phyloP scores from a whole-genome alignment of 2,888 invertebrate genomes.

The Mythimna albipuncta region DNA sequence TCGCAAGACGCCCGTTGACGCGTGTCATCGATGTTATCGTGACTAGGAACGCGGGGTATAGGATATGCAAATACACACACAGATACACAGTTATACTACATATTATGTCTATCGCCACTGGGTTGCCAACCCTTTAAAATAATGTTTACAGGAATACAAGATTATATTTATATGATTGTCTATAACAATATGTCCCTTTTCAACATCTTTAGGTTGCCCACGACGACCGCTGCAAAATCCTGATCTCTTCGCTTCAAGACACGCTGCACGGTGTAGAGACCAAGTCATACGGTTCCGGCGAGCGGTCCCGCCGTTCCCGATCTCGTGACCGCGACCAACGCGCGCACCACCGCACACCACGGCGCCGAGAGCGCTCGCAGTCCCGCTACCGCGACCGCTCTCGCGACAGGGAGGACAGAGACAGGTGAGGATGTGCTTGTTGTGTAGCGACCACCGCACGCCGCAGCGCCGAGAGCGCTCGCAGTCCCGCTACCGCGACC shows the following conservation, averaged over 20 bases:
- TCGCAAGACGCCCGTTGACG: too few relatives aligned
- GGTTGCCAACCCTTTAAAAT: too few relatives aligned
- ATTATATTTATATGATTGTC: too few relatives aligned
- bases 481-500: too few relatives aligned
- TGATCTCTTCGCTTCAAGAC: slow-evolving; percentile 99
- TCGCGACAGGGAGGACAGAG: slow-evolving; percentile 85
- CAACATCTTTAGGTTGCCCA: slow-evolving; percentile 92
- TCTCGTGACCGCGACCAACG: slow-evolving; percentile 80
- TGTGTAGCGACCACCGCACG: too few relatives aligned
- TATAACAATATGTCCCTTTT: not conserved
- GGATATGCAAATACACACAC: too few relatives aligned
- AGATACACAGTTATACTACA: too few relatives aligned
- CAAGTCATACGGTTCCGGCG: slow-evolving; percentile 96
- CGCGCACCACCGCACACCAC: slow-evolving; percentile 82
- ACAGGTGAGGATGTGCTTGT: slow-evolving; percentile 59
- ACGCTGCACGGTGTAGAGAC: slow-evolving; percentile 99
- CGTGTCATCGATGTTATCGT: too few relatives aligned
- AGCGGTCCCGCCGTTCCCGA: slow-evolving; percentile 87
- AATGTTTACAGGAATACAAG: too few relatives aligned
- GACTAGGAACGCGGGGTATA: too few relatives aligned
- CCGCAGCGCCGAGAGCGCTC: too few relatives aligned
- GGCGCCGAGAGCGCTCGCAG: slow-evolving; percentile 75
- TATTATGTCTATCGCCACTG: too few relatives aligned
- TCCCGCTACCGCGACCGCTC: slow-evolving; percentile 52
- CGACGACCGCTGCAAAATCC: slow-evolving; percentile 99